phyloP scores from a whole-genome alignment of 2,888 invertebrate species.

The Acleris laterana region DNA sequence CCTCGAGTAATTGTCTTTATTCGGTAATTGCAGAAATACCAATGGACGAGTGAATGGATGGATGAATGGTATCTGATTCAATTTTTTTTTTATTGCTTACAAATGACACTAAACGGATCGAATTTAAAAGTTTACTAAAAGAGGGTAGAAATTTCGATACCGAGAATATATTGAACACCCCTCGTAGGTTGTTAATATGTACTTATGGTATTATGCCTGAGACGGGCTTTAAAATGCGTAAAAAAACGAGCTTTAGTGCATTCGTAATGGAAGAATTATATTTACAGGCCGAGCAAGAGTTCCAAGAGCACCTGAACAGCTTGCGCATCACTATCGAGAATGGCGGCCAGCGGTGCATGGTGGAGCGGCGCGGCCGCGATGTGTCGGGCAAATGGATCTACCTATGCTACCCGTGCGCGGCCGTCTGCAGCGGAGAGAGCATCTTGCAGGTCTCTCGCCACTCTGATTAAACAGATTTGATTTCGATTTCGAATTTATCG shows the following conservation, averaged over 20 bases:
- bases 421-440: constrained; percentile 74
- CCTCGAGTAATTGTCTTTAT: no score
- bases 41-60: no score
- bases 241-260: not conserved
- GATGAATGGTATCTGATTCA: no score
- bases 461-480: no score
- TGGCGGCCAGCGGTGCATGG: constrained; percentile 72
- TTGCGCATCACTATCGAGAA: constrained; percentile 76
- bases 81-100: no score
- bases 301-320: constrained; percentile 71
- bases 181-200: not conserved
- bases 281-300: constrained; percentile 75
- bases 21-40: no score
- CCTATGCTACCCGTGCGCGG: constrained; percentile 81
- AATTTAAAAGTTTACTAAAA: no score
- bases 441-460: constrained; percentile 65
- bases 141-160: no score
- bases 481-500: no score
- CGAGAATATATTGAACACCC: no score
- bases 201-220: not conserved
- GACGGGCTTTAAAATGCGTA: not conserved
- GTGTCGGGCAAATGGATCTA: constrained; percentile 76
- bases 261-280: not conserved
- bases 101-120: no score
- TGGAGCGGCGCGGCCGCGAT: constrained; percentile 74